Evolutionary conservation across 2,888 invertebrate species (phyloP).

Genomic region (Willowsia nigromaculata): DNA sequence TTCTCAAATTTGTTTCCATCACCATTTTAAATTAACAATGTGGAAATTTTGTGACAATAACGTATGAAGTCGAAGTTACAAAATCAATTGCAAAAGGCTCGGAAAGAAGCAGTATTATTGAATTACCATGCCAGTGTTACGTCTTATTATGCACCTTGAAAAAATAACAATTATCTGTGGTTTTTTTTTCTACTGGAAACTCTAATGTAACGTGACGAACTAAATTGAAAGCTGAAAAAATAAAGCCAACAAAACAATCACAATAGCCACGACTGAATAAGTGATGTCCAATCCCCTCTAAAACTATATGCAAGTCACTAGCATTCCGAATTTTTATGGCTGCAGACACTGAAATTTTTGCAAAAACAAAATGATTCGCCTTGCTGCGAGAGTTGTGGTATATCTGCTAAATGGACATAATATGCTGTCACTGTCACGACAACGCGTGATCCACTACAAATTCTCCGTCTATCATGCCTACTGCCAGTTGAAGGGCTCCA

Average conservation of each 20-base stretch:
- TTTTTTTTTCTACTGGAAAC: not conserved
- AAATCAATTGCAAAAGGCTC: conserved; percentile 2
- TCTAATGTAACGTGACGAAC: not conserved
- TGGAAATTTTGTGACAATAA: not conserved
- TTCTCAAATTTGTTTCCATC: not conserved
- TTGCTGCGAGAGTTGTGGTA: too few species aligned
- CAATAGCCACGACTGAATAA: not conserved
- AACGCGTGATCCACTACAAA: conserved; percentile 38
- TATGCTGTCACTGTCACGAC: conserved; percentile 38
- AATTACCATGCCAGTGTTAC: not conserved
- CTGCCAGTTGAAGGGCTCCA: not conserved
- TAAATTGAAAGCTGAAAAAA: not conserved
- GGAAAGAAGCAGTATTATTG: not conserved
- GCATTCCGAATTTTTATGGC: not conserved
- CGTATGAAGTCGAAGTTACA: not conserved
- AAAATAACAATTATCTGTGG: not conserved
- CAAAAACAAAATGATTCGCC: not conserved
- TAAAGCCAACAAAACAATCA: not conserved
- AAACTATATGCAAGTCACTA: not conserved
- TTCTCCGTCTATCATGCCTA: not conserved
- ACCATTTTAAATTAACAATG: not conserved
- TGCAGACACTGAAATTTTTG: too few species aligned
- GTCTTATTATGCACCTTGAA: not conserved
- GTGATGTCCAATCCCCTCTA: not conserved
- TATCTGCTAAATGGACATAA: not conserved